Base-by-base conservation (phyloP, 1,140 invertebrate genomes). In the Panagrolaimus sp. region DNA sequence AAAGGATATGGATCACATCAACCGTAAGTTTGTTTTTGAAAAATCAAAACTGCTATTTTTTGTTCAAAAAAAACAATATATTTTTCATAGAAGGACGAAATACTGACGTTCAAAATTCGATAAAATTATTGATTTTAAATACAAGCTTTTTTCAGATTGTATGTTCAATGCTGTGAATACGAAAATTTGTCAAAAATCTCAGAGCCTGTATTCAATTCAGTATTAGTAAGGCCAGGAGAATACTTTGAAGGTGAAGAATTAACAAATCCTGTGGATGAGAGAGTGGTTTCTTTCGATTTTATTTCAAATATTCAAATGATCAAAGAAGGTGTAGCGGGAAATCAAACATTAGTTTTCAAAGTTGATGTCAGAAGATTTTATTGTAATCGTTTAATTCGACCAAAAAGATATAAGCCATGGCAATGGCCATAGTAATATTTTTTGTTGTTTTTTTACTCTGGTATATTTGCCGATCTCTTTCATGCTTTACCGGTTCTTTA, bases 181-280 rank as follows among this genome's bases (percentile, higher is more conserved):
- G 80, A 82, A 38, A 45, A 67, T 9, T 63, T 80, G n/a, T 38
- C 62, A 14, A 57, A 47, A 13, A 46, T 78, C 14, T 76, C 75
- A 23, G 77, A 81, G 31, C 63, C 71, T 16, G 45, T 78, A 23
- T 78, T 80, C 64, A 66, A 70, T n/a, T 72, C 77, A 61, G 69
- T 79, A 5, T 31, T 66, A 13, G 73, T 80, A 31, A 62, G 74
- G 14, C 66, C 74, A 9, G 78, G 78, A 9, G 78, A 80, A 62
- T 80, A 82, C 63, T 80, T 82, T 64, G 78, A 80, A 65, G 78
- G 80, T 7, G 78, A 80, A 27, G 78, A 80, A 68, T 66, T 82
- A 23, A 71, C 69, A 48, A 80, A 82, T 57, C 68, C 72, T 69
- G 43, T 45, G 25, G 72, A 72, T 14, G 73, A 82, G 11, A 71